Percentiles rank a stretch among this genome's conserved stretches.
phyloP scores from a whole-genome alignment of 2,888 invertebrate genomes.

The Drosophila infuscata region DNA sequence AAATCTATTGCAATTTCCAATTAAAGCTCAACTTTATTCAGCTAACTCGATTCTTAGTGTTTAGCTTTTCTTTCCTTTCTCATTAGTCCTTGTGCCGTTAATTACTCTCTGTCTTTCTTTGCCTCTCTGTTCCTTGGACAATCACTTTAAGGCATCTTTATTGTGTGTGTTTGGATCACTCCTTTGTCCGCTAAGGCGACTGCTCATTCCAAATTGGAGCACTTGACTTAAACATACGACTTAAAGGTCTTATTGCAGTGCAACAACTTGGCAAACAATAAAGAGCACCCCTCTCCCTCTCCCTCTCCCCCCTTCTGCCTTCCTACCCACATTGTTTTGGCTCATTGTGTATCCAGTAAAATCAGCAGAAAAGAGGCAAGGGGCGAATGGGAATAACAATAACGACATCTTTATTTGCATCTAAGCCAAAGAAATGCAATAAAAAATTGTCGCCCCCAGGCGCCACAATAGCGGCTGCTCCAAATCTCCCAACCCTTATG shows the following conservation, averaged over 20 bases:
- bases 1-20: not conserved
- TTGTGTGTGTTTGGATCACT: constrained; percentile 6
- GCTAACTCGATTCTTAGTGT: not conserved
- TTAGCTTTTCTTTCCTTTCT: not conserved
- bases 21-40: not conserved
- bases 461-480: constrained; percentile 42
- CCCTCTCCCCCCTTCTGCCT: too few relatives aligned
- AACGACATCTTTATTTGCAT: constrained; percentile 58
- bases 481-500: not conserved
- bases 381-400: constrained; percentile 16
- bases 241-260: constrained; percentile 36
- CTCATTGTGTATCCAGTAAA: constrained; percentile 50
- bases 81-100: constrained; percentile 19
- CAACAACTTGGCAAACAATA: constrained; percentile 17
- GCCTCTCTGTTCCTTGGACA: not conserved
- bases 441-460: constrained; percentile 55
- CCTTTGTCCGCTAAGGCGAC: constrained; percentile 10
- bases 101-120: constrained; percentile 1
- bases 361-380: constrained; percentile 13
- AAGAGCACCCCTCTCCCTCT: too few relatives aligned
- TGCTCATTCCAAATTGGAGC: constrained; percentile 21
- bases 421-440: constrained; percentile 65
- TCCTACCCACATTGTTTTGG: not conserved
- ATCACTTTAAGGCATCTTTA: constrained; percentile 13
- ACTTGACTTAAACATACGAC: constrained; percentile 18